Conservation (phyloP, 2,797 vertebrate species). For the Aratinga solstitialis region DNA sequence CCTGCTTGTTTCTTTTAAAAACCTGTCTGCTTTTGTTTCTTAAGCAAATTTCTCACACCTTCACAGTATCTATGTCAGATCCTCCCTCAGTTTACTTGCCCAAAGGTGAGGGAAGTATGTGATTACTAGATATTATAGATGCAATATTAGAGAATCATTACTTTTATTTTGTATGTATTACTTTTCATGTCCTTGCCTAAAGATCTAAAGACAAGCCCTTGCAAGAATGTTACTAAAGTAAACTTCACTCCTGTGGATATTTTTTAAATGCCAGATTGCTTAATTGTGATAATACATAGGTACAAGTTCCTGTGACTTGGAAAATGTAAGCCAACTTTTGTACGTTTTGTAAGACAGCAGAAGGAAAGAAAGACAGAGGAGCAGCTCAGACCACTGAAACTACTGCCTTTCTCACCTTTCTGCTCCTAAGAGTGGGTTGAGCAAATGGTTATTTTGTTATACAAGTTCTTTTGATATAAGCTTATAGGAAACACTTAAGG, state of each 20-base stretch:
- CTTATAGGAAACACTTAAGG: not conserved
- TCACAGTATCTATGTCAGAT: not conserved
- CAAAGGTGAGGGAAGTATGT: not conserved
- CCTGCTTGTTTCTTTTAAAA: not conserved
- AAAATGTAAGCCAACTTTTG: fast-evolving
- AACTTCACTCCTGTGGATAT: not conserved
- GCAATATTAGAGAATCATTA: not conserved
- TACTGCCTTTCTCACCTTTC: not conserved
- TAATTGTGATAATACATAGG: not conserved
- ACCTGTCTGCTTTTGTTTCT: not conserved
- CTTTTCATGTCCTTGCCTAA: not conserved
- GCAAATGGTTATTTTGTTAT: not conserved
- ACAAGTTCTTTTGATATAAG: not conserved
- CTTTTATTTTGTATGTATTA: not conserved
- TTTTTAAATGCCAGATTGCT: not conserved
- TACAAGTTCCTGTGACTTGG: not conserved
- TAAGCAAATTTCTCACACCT: not conserved
- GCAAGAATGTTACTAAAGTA: fast-evolving
- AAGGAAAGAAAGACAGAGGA: not conserved
- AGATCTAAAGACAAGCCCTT: not conserved
- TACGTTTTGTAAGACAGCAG: not conserved
- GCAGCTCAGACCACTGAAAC: not conserved
- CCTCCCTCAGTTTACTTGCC: not conserved
- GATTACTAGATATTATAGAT: not conserved
- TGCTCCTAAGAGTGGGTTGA: not conserved